Conservation (phyloP, 2,888 invertebrate species). For the Mesodorylaimus sp. region DNA sequence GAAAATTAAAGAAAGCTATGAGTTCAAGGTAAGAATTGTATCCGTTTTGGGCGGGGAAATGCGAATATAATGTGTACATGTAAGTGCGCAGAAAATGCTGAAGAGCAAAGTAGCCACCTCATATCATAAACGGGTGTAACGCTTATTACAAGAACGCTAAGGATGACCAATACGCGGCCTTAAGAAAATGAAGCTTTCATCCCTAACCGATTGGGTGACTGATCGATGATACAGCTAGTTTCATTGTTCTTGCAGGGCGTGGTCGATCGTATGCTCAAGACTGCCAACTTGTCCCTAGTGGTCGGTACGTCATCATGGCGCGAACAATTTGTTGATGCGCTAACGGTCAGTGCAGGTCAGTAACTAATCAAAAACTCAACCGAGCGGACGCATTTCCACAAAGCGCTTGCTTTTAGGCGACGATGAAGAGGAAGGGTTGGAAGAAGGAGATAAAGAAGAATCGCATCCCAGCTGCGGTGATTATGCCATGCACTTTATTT, state of each 20-base stretch:
- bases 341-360: conserved; percentile 70
- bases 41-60: too few species aligned
- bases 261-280: not conserved
- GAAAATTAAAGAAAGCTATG: conserved; percentile 86
- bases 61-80: too few species aligned
- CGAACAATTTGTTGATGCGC: conserved; percentile 88
- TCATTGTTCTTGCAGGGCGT: conserved; percentile 3
- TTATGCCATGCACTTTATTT: conserved; percentile 82
- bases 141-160: not conserved
- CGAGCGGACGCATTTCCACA: not conserved
- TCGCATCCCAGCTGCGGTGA: conserved; percentile 58
- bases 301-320: conserved; percentile 86
- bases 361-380: conserved; percentile 16
- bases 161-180: too few species aligned
- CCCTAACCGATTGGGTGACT: too few species aligned
- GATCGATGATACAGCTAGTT: too few species aligned
- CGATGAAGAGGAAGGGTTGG: conserved; percentile 11
- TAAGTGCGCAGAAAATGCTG: too few species aligned
- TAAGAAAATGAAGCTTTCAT: too few species aligned
- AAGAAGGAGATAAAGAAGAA: not conserved
- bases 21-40: conserved; percentile 62
- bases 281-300: conserved; percentile 46
- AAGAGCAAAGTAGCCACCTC: too few species aligned
- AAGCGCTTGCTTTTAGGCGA: conserved; percentile 4
- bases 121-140: not conserved